Evolutionary conservation across 1,140 invertebrate genomes (phyloP).

Genomic region (Oryzaephilus surinamensis): DNA sequence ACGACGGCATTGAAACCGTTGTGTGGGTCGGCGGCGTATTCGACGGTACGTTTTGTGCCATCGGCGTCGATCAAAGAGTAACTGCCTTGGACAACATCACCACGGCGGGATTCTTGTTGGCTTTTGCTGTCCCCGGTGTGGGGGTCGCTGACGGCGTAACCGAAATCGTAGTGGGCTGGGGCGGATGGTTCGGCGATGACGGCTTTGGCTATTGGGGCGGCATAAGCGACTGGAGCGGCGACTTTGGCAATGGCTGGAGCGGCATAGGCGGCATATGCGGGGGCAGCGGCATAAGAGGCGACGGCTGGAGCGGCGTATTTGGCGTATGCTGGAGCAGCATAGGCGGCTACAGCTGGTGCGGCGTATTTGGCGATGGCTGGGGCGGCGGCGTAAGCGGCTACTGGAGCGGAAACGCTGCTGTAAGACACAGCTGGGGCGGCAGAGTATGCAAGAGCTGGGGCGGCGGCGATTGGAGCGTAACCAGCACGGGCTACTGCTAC

Average conservation of each 20-base stretch:
- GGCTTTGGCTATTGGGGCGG: slow-evolving; percentile 26
- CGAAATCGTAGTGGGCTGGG: slow-evolving; percentile 22
- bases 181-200: slow-evolving; percentile 29
- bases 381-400: slow-evolving; percentile 16
- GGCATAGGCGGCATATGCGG: slow-evolving; percentile 15
- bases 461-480: slow-evolving; percentile 3
- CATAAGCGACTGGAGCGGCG: slow-evolving; percentile 30
- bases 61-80: slow-evolving; percentile 41
- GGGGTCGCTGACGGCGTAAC: slow-evolving; percentile 34
- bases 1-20: slow-evolving; percentile 40
- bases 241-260: slow-evolving; percentile 18
- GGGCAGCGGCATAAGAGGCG: slow-evolving; percentile 12
- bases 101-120: slow-evolving; percentile 21
- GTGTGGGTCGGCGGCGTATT: slow-evolving; percentile 42
- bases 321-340: slow-evolving; percentile 5
- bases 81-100: slow-evolving; percentile 22
- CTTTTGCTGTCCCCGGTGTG: slow-evolving; percentile 36
- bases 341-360: slow-evolving; percentile 21
- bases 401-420: too few species aligned
- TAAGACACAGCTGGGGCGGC: too few species aligned
- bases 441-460: slow-evolving; percentile 1
- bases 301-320: slow-evolving; percentile 9
- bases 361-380: slow-evolving; percentile 25
- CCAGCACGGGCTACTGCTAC: slow-evolving; percentile 28
- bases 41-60: slow-evolving; percentile 40